These are phyloP conservation scores for Synergus umbraculus DNA, from an alignment of 2,888 invertebrate species.

Conservation along the genomic window DNA sequence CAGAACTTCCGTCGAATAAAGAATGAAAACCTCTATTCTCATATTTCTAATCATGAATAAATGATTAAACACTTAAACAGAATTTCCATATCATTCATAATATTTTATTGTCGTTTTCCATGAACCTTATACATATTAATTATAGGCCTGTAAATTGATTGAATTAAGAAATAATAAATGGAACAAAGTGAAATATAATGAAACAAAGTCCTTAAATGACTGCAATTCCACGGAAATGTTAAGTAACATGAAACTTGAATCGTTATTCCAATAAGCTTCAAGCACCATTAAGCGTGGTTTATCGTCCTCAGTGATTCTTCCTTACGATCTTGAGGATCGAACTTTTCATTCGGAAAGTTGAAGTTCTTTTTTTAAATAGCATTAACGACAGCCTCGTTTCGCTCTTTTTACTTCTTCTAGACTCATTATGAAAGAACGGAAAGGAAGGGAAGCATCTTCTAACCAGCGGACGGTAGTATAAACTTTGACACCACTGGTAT, in stretches of 20 bases:
- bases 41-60: conserved; percentile 18
- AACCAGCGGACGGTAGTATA: conserved; percentile 50
- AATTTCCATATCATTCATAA: conserved; percentile 16
- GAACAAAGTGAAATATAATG: no score
- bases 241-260: no score
- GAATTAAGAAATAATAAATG: no score
- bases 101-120: background rate
- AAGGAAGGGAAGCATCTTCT: conserved; percentile 4
- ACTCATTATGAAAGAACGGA: conserved; percentile 17
- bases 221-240: no score
- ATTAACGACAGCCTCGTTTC: conserved; percentile 1
- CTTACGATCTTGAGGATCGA: background rate
- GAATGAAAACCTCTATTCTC: conserved; percentile 16
- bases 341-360: conserved; percentile 24
- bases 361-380: conserved; percentile 18
- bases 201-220: no score
- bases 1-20: background rate
- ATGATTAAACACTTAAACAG: background rate
- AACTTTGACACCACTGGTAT: conserved; percentile 56
- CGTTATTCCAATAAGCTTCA: background rate
- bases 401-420: background rate
- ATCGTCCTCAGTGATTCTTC: background rate
- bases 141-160: no score
- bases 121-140: no score
- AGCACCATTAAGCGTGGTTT: conserved; percentile 9